Conservation (phyloP, 1,140 invertebrate genomes). For the Drepana arcuata region DNA sequence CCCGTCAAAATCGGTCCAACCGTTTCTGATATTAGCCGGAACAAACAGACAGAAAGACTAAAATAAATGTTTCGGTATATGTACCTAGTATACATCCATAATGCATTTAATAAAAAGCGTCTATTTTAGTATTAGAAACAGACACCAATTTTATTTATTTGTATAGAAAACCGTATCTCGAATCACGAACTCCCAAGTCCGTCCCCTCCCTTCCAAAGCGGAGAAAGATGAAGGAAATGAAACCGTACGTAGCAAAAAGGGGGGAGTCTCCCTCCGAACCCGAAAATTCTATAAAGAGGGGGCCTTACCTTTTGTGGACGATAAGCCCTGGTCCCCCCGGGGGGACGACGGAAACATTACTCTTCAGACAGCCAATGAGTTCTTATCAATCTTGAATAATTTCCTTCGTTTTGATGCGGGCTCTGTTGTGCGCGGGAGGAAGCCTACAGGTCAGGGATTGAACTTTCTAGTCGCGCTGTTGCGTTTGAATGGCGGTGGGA, state of each 20-base stretch:
- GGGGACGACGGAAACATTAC: constrained; percentile 41
- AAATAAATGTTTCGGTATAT: no score
- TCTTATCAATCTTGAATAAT: constrained; percentile 52
- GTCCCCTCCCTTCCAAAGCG: constrained; percentile 47
- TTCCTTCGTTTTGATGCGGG: constrained; percentile 51
- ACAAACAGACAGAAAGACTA: no score
- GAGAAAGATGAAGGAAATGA: constrained; percentile 72
- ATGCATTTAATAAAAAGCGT: no score
- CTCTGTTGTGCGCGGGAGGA: constrained; percentile 25
- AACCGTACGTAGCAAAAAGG: constrained; percentile 69
- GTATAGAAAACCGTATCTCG: no score
- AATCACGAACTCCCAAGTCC: constrained; percentile 33
- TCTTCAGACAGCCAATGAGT: constrained; percentile 53
- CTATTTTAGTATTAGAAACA: no score
- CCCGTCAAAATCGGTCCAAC: no score
- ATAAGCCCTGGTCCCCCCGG: constrained; percentile 42
- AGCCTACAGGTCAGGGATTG: no score
- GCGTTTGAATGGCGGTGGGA: no score
- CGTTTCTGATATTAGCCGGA: no score
- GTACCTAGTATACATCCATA: no score
- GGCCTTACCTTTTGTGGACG: constrained; percentile 52
- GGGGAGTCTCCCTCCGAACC: constrained; percentile 29
- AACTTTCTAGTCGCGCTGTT: no score
- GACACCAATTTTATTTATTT: no score
- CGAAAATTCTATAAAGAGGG: constrained; percentile 68